Conservation (phyloP, 2,113 vertebrate species). For the Sula dactylatra region DNA sequence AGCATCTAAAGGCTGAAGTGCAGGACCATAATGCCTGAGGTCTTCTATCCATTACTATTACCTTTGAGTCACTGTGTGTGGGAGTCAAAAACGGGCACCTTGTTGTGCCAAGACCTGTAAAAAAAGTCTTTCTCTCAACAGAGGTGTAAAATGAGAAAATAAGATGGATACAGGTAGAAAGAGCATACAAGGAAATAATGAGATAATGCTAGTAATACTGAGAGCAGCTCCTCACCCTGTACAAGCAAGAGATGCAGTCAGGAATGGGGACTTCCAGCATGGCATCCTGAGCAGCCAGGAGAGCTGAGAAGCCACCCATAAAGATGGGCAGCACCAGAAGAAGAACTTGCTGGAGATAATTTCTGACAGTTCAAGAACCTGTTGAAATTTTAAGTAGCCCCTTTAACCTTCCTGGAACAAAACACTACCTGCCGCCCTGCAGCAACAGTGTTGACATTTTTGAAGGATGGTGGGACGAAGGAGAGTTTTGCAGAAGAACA, state of each 20-base stretch:
- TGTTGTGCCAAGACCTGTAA: background rate
- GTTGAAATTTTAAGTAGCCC: background rate
- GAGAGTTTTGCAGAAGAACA: background rate
- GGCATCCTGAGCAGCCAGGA: background rate
- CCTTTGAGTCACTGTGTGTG: background rate
- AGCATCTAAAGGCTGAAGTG: background rate
- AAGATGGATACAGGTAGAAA: background rate
- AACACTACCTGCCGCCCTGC: background rate
- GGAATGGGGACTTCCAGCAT: background rate
- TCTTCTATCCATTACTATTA: background rate
- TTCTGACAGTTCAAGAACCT: background rate
- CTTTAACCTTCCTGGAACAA: background rate
- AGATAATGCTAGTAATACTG: background rate
- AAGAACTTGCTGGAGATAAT: background rate
- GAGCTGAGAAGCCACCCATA: background rate
- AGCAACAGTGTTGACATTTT: background rate
- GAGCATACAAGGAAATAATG: background rate
- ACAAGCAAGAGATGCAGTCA: background rate
- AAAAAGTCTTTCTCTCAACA: background rate
- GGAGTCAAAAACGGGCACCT: background rate
- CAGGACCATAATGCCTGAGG: background rate
- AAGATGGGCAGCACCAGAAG: background rate
- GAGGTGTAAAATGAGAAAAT: background rate
- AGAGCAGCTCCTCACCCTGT: background rate
- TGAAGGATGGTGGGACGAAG: background rate